Conservation (phyloP, 2,888 invertebrate species). For the Miltochrista miniata region DNA sequence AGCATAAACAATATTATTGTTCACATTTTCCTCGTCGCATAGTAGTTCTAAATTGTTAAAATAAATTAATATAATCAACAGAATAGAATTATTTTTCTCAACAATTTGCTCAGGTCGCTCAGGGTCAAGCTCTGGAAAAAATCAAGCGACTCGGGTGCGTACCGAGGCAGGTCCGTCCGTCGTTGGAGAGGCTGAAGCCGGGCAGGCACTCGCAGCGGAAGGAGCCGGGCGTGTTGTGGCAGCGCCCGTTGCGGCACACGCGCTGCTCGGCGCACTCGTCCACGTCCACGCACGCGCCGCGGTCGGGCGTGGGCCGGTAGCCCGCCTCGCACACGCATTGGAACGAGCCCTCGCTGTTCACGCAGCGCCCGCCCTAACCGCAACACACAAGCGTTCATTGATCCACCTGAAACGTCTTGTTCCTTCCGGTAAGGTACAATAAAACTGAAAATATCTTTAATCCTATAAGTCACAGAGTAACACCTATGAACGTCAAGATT, state of each 20-base stretch:
- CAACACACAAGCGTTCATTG: background rate
- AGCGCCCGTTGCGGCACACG: constrained; percentile 90
- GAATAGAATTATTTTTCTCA: too few relatives aligned
- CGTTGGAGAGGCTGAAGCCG: constrained; percentile 91
- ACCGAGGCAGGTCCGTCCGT: constrained; percentile 92
- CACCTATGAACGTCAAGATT: too few relatives aligned
- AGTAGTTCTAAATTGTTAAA: too few relatives aligned
- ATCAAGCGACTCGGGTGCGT: constrained; percentile 5
- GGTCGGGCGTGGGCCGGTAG: constrained; percentile 84
- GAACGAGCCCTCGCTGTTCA: constrained; percentile 93
- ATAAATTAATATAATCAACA: too few relatives aligned
- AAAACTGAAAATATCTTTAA: too few relatives aligned
- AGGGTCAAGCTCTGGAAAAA: too few relatives aligned
- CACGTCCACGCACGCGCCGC: constrained; percentile 73
- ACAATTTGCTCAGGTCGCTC: too few relatives aligned
- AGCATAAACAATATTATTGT: constrained; percentile 17
- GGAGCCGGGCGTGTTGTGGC: constrained; percentile 91
- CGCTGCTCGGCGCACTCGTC: constrained; percentile 88
- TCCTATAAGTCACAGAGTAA: too few relatives aligned
- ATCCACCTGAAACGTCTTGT: too few relatives aligned
- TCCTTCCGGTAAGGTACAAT: too few relatives aligned
- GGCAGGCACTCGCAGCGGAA: constrained; percentile 91
- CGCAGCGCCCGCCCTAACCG: constrained; percentile 91
- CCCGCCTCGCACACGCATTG: constrained; percentile 92
- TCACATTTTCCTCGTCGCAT: background rate